Percentiles rank a stretch among this genome's conserved stretches.
Evolutionary conservation across 2,113 vertebrate species (phyloP).

Genomic region (Chlorodrepanis virens): DNA sequence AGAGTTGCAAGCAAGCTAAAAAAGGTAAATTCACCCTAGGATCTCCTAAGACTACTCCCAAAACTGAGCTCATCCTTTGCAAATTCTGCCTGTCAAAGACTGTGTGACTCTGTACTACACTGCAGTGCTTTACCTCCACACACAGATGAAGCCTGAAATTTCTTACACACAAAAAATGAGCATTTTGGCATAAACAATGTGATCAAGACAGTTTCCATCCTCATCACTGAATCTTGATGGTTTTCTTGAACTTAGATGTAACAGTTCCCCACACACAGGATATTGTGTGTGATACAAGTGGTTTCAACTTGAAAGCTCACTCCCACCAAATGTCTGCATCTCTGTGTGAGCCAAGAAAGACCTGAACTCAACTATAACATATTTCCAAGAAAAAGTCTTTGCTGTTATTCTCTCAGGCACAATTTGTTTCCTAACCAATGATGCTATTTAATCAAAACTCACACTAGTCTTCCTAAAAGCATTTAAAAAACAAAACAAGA

Average conservation of each 20-base stretch:
- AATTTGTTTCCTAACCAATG: slow-evolving; percentile 68
- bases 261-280: slow-evolving; percentile 62
- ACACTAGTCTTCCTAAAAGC: slow-evolving; percentile 57
- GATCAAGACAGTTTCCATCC: slow-evolving; percentile 65
- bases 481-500: slow-evolving; percentile 64
- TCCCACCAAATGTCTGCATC: slow-evolving; percentile 56
- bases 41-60: neutral
- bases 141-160: slow-evolving; percentile 11
- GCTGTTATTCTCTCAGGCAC: slow-evolving; percentile 55
- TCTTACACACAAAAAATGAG: slow-evolving; percentile 52
- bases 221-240: slow-evolving; percentile 54
- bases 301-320: slow-evolving; percentile 45
- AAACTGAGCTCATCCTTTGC: neutral
- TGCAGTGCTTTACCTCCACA: slow-evolving; percentile 21
- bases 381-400: slow-evolving; percentile 63
- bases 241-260: slow-evolving; percentile 62
- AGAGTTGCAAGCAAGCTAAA: neutral
- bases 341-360: slow-evolving; percentile 57
- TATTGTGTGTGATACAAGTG: slow-evolving; percentile 41
- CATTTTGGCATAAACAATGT: slow-evolving; percentile 64
- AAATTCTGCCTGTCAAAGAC: neutral
- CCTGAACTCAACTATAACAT: slow-evolving; percentile 50
- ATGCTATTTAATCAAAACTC: slow-evolving; percentile 66
- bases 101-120: neutral
- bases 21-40: neutral